Evolutionary conservation across 1,140 invertebrate genomes (phyloP).

Genomic region (Drosophila pachea): DNA sequence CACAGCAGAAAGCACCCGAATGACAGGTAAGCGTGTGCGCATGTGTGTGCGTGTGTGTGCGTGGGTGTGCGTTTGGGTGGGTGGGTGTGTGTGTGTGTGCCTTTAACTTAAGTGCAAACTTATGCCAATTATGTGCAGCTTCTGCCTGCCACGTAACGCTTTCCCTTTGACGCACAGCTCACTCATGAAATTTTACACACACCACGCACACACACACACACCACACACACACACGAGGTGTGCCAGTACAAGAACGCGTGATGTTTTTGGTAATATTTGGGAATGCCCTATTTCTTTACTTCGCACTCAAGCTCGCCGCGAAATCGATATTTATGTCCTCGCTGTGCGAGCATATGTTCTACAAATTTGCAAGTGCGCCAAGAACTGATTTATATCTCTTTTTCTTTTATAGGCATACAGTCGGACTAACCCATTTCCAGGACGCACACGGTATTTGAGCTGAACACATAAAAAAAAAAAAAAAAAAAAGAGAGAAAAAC

Average conservation of each 20-base stretch:
- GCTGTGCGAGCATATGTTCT: no score
- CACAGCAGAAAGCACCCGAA: conserved; percentile 30
- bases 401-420: neutral
- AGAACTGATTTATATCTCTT: no score
- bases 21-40: neutral
- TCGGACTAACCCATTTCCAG: neutral
- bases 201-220: conserved; percentile 5
- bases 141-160: conserved; percentile 41
- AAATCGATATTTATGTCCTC: no score
- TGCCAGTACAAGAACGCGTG: neutral
- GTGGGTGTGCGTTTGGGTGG: neutral
- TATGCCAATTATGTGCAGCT: conserved; percentile 73
- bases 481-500: conserved; percentile 18
- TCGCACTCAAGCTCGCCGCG: no score
- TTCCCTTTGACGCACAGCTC: conserved; percentile 16
- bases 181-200: conserved; percentile 26
- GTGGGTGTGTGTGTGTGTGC: conserved; percentile 39
- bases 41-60: conserved; percentile 1
- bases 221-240: conserved; percentile 3
- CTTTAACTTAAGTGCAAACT: conserved; percentile 74
- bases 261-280: neutral
- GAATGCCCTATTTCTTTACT: neutral
- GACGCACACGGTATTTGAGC: neutral
- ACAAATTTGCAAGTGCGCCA: no score
- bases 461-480: neutral